Percentiles rank a stretch among this genome's conserved stretches.
These are phyloP conservation scores for Mustela nigripes DNA, from an alignment of 2,113 vertebrate species.

Conservation along the genomic window DNA sequence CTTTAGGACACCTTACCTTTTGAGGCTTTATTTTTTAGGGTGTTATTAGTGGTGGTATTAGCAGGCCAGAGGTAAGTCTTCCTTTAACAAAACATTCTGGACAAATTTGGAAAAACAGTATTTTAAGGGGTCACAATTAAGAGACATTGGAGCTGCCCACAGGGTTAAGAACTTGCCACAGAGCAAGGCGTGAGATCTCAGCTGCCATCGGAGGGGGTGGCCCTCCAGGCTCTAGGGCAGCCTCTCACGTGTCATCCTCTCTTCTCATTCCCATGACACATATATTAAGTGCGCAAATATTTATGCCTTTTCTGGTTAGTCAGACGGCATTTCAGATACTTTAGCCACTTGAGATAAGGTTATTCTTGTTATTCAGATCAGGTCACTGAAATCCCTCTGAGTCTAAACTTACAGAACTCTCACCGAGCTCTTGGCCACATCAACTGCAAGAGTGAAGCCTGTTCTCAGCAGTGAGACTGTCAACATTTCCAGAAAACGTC, in stretches of 20 bases:
- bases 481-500: not conserved
- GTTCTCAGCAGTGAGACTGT: not conserved
- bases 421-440: not conserved
- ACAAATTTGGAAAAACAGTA: not conserved
- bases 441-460: not conserved
- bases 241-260: not conserved
- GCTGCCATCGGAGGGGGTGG: rapidly evolving
- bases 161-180: not conserved
- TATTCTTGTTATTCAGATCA: not conserved
- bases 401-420: not conserved
- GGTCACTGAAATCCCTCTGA: not conserved
- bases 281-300: not conserved
- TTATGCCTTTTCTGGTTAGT: not conserved
- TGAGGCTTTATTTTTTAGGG: not conserved
- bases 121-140: not conserved
- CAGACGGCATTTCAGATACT: not conserved
- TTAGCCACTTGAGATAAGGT: not conserved
- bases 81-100: not conserved
- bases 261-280: not conserved
- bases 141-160: not conserved
- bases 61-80: not conserved
- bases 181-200: not conserved
- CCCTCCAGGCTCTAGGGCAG: not conserved
- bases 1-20: not conserved
- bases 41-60: not conserved